Evolutionary conservation across 2,797 vertebrate genomes (phyloP), one percentile per base, ranked within the genome.

Genomic region (Discoglossus pictus): DNA sequence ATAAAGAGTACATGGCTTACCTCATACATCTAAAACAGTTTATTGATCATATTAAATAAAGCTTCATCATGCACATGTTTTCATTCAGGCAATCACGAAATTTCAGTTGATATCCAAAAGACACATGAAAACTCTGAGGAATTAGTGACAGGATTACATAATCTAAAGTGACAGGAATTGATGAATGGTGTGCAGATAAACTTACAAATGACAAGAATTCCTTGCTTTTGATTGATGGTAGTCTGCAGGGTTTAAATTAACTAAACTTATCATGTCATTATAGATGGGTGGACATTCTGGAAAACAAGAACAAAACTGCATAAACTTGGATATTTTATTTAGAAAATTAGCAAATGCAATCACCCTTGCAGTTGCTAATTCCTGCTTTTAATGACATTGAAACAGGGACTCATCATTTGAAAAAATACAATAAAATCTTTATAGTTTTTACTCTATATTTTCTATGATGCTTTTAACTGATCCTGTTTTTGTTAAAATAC

Each of bases 161-260:
- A 69, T 69, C 50, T 62, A 53, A 69, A 61, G 62, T 61, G 66
- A 61, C 66, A 61, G 61, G 60, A 46, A 68, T n/a, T 69, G 66
- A 69, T 69, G 40, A 69, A 69, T 69, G 48, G 47, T 53, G 25
- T 54, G 31, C 39, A 61, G 66, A 54, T 61, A 69, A 20, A 61
- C 54, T 36, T 55, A 53, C 58, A 38, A 54, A 69, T 39, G 66
- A 47, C 66, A 69, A 13, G 18, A 31, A 55, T 54, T 69, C 23
- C 38, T 20, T 55, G 16, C 8, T 31, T 53, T 53, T 69, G 66
- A 69, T 69, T 61, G 58, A 69, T 69, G 58, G 38, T 21, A 16
- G 55, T 62, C 58, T 61, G 27, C 23, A 60, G 20, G n/a, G 13
- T 53, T 44, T 61, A 58, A 42, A 62, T 54, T 69, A 69, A 69